These are phyloP conservation scores for Neopipo cinnamomea DNA, from an alignment of 2,113 vertebrate genomes.

Conservation along the genomic window DNA sequence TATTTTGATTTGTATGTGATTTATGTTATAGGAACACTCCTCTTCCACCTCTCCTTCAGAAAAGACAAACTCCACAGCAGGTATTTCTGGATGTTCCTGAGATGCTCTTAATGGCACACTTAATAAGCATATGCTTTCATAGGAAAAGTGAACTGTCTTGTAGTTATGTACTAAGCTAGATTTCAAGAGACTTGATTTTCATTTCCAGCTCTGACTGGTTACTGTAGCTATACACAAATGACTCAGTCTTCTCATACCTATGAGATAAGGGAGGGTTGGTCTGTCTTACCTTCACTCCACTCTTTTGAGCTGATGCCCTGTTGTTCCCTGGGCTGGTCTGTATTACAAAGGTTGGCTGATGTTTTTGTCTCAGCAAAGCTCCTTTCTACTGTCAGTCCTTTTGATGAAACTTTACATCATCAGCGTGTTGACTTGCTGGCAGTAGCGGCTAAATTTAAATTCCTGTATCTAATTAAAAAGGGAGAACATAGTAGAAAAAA, in stretches of 20 bases:
- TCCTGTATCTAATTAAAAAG: not conserved
- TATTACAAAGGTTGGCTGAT: not conserved
- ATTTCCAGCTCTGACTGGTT: not conserved
- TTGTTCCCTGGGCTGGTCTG: not conserved
- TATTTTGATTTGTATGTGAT: not conserved
- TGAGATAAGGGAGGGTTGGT: not conserved
- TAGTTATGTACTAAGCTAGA: not conserved
- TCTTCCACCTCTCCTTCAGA: not conserved
- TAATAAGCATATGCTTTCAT: not conserved
- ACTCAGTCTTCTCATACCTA: not conserved
- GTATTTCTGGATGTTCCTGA: not conserved
- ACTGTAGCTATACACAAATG: not conserved
- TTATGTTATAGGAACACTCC: not conserved
- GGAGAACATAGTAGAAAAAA: not conserved
- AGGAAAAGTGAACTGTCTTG: not conserved
- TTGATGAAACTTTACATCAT: not conserved
- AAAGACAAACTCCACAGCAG: not conserved
- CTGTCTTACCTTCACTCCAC: not conserved
- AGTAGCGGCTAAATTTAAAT: not conserved
- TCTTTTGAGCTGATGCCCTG: not conserved
- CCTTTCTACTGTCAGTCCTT: not conserved
- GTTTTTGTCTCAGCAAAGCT: not conserved
- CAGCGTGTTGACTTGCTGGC: not conserved
- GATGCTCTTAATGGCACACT: not conserved
- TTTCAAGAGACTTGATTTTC: not conserved